Conservation (phyloP, 2,797 vertebrate genomes). For the Dromococcyx pavoninus region DNA sequence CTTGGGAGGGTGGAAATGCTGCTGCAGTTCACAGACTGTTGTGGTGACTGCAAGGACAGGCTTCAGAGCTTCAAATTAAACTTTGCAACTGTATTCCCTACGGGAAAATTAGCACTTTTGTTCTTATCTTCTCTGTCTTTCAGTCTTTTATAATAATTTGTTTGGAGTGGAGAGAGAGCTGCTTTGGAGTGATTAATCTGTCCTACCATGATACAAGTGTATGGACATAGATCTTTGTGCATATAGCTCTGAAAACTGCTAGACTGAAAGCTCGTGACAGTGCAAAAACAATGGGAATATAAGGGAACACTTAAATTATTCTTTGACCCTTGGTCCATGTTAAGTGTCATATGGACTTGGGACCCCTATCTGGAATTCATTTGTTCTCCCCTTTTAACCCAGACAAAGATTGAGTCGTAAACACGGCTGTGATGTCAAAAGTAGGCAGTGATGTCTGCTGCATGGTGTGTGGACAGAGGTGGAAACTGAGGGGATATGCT, state of each 20-base stretch:
- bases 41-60: background rate
- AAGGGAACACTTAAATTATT: background rate
- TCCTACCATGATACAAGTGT: background rate
- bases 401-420: background rate
- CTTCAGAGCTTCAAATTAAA: background rate
- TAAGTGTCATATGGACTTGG: background rate
- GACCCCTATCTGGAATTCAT: conserved; percentile 17
- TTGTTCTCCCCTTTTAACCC: background rate
- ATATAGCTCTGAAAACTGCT: background rate
- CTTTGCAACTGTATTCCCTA: background rate
- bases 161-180: background rate
- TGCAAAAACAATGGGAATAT: background rate
- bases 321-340: background rate
- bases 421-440: background rate
- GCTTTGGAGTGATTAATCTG: background rate
- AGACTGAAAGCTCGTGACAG: background rate
- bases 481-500: background rate
- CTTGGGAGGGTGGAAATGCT: background rate
- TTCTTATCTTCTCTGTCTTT: background rate
- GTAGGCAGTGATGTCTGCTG: background rate
- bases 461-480: fast-evolving
- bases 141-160: background rate
- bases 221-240: conserved; percentile 1
- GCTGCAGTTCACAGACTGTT: background rate
- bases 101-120: background rate